A percentile compares a stretch with the other conserved stretches of the same genome.
phyloP scores from a whole-genome alignment of 1,140 invertebrate genomes.

The Aphelinus certus region DNA sequence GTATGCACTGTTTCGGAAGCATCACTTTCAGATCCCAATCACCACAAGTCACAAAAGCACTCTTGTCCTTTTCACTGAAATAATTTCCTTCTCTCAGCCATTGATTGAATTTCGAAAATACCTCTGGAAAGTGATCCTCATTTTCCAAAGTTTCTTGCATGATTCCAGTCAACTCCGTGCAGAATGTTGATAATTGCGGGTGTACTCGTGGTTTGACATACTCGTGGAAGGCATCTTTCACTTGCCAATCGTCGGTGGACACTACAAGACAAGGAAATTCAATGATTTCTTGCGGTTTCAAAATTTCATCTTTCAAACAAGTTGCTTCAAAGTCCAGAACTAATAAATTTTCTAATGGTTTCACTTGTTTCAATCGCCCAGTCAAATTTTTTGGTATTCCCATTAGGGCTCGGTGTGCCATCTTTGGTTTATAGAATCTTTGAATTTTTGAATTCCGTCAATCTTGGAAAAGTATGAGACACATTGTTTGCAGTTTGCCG shows the following conservation, averaged over 20 bases:
- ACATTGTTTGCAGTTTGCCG: no score
- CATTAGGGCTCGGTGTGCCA: slow-evolving; percentile 50
- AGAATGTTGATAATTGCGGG: slow-evolving; percentile 68
- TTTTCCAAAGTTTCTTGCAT: slow-evolving; percentile 59
- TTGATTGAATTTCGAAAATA: slow-evolving; percentile 55
- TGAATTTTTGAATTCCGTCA: not conserved
- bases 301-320: slow-evolving; percentile 56
- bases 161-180: slow-evolving; percentile 69
- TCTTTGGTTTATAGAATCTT: slow-evolving; percentile 13
- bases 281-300: slow-evolving; percentile 71
- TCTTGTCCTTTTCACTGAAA: slow-evolving; percentile 46
- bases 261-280: slow-evolving; percentile 74
- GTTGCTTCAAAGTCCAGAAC: slow-evolving; percentile 74
- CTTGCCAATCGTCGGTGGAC: slow-evolving; percentile 65
- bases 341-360: slow-evolving; percentile 67
- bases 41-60: slow-evolving; percentile 71
- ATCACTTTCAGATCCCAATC: slow-evolving; percentile 74
- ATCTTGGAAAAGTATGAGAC: no score
- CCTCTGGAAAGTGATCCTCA: slow-evolving; percentile 56
- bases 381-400: slow-evolving; percentile 32
- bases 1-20: slow-evolving; percentile 68
- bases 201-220: slow-evolving; percentile 70
- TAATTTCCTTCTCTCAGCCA: slow-evolving; percentile 57
- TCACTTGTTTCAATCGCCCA: slow-evolving; percentile 30
- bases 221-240: slow-evolving; percentile 69